Base-by-base conservation (phyloP, 2,888 invertebrate species). In the Cosmia pyralina region DNA sequence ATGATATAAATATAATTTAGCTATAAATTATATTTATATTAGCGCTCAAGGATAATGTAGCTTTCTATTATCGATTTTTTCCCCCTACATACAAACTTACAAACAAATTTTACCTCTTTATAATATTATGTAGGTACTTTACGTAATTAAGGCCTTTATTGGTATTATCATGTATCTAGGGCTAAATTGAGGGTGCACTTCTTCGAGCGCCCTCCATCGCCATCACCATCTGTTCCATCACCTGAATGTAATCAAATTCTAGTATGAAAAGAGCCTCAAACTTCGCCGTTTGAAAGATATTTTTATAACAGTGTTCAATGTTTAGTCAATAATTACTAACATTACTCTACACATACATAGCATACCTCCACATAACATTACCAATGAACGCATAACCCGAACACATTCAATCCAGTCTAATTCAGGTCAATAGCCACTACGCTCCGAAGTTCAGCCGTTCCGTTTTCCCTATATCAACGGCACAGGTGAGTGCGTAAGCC, bases 401-500 rank as follows among this genome's bases (percentile, higher is more conserved):
- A 81, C 48, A 65, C 34, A 69, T 77, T 77, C n/a, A 81, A 78
- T 69, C 48, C 57, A 55, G 53, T 59, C n/a, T 64, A 53, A 77
- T 79, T 60, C 64, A 82, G 82, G 63, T 77, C 77, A 78, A 57
- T 52, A 62, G 57, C n/a, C 19, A 77, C 44, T 34, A 48, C n/a
- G 69, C 46, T 78, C 46, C 13, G n/a, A 50, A 60, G 55, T 67
- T n/a, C n/a, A n/a, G n/a, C n/a, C n/a, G n/a, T n/a, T 57, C 86
- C 53, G 85, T 82, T 72, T 77, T 68, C 57, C 50, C 44, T 85
- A 75, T 65, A 81, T 84, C 87, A 69, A 46, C 34, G 75, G 66
- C 46, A 38, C 90, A 93, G 92, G 93, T 93, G 90, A 91, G 91
- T 91, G 93, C 90, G 93, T 92, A 91, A 91, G 89, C 90, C 88